Base-by-base conservation (phyloP, 1,140 invertebrate species). In the Drosophila chauvacae region DNA sequence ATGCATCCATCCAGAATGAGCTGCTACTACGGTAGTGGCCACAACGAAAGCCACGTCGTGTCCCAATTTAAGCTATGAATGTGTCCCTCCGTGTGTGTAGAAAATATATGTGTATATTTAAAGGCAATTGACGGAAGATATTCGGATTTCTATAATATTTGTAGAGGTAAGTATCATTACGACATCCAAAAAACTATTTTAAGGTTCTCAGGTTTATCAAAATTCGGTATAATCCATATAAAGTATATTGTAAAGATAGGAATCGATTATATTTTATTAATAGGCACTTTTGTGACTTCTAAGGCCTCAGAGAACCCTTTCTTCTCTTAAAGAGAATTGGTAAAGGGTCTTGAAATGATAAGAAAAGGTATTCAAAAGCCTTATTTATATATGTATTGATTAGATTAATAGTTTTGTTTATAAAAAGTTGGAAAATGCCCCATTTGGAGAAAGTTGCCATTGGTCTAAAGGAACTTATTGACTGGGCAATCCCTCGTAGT, bases 41-140 rank as follows among this genome's bases (percentile, higher is more conserved):
- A 48, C 69, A 79, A 76, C 70, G 75, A 72, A 71, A 69, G 79
- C 63, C 64, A 71, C 66, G 28, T 64, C 37, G 10, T 37, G 37
- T 16, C 39, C 35, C 33, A 10, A 14, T 68, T 68, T 56, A 56
- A 28, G 37, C 35, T 26, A 26, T 56, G 53, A 39, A 11, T 37
- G 45, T 37, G 53, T 26, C 39, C 42, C 66, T 68, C 33, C 39
- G 39, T 37, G 45, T 70, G 48, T 70, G n/a, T 68, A 68, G 16
- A 47, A 55, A 45, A 68, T 55, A 61, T 39, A 74, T 55, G 50
- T 35, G 60, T 62, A 56, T 57, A 76, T 47, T 80, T 18, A 66
- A 59, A 70, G 18, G 44, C 77, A 80, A 51, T 41, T 39, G 50
- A 4, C 7, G n/a, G 23, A 30, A 33, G 20, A 20, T 23, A 6